Percentiles rank a stretch among this genome's conserved stretches.
These are phyloP conservation scores for Enteromius mattozi DNA, from an alignment of 2,797 vertebrate species.

Conservation along the genomic window DNA sequence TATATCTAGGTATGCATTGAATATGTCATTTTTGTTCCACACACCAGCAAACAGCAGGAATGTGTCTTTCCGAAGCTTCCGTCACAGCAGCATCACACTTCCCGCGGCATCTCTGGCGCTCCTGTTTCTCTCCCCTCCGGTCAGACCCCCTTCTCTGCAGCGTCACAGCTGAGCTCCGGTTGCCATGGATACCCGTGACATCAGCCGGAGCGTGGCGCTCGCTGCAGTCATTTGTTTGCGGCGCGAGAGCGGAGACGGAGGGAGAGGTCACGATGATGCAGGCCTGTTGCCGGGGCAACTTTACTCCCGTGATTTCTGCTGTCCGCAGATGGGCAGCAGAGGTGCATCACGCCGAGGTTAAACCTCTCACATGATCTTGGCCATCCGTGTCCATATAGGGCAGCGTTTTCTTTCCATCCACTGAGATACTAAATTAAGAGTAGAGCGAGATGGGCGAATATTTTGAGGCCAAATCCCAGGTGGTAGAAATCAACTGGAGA, in stretches of 20 bases:
- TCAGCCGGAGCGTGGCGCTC: slow-evolving; percentile 69
- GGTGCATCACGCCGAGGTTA: slow-evolving; percentile 47
- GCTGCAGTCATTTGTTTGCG: slow-evolving; percentile 71
- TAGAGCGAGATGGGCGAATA: neutral
- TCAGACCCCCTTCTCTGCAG: slow-evolving; percentile 56
- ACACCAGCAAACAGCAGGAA: neutral
- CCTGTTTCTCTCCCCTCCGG: slow-evolving; percentile 11
- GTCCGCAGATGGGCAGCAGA: slow-evolving; percentile 48
- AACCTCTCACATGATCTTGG: slow-evolving; percentile 32
- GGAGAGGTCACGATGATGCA: slow-evolving; percentile 67
- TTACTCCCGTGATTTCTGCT: slow-evolving; percentile 63
- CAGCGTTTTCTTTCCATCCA: neutral
- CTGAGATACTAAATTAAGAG: slow-evolving; percentile 27
- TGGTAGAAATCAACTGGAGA: slow-evolving; percentile 12
- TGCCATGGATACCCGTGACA: slow-evolving; percentile 76
- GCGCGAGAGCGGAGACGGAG: slow-evolving; percentile 44
- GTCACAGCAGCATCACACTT: slow-evolving; percentile 31
- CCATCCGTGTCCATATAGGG: slow-evolving; percentile 39
- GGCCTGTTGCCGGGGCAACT: slow-evolving; percentile 77
- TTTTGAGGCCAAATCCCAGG: slow-evolving; percentile 13
- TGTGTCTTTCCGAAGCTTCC: slow-evolving; percentile 14
- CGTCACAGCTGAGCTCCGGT: slow-evolving; percentile 68
- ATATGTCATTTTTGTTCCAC: neutral
- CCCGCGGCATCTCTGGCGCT: slow-evolving; percentile 7
- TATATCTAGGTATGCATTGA: neutral